Percentiles rank a stretch among this genome's conserved stretches.
phyloP scores from a whole-genome alignment of 37 sponge, comb jelly and placozoan species.

The Diacarnus erythraeanus region DNA sequence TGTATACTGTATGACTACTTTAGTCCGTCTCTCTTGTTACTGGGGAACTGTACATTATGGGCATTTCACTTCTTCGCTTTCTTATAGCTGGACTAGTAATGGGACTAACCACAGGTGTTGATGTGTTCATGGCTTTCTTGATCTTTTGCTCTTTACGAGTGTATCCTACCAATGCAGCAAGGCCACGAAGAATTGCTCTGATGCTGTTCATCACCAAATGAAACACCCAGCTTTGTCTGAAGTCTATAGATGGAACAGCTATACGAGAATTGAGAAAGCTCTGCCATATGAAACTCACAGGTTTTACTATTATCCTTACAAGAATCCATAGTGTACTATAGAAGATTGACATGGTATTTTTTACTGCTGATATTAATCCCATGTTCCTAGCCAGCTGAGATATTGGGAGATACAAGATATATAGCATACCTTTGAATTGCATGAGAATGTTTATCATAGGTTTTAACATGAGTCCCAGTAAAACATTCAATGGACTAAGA shows the following conservation, averaged over 20 bases:
- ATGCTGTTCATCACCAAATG: slow-evolving; percentile 34
- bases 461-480: slow-evolving; percentile 24
- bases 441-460: slow-evolving; percentile 12
- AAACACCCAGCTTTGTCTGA: slow-evolving; percentile 25
- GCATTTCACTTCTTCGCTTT: not conserved
- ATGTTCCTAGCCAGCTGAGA: slow-evolving; percentile 11
- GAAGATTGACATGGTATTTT: not conserved
- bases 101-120: slow-evolving; percentile 3
- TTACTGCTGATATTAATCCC: slow-evolving; percentile 1
- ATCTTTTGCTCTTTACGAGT: slow-evolving; percentile 18
- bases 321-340: not conserved
- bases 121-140: slow-evolving; percentile 1
- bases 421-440: slow-evolving; percentile 13
- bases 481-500: slow-evolving; percentile 61
- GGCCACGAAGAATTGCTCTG: slow-evolving; percentile 47
- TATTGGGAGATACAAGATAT: not conserved
- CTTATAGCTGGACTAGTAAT: not conserved
- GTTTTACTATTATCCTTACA: slow-evolving; percentile 1
- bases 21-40: not conserved
- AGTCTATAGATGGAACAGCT: slow-evolving; percentile 61
- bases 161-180: slow-evolving; percentile 44
- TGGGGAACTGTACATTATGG: slow-evolving; percentile 17
- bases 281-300: slow-evolving; percentile 21
- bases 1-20: not conserved
- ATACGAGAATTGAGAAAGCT: slow-evolving; percentile 42